Percentiles rank a stretch among this genome's conserved stretches.
Evolutionary conservation across 1,140 invertebrate species (phyloP).

Genomic region (Drosophila lini): DNA sequence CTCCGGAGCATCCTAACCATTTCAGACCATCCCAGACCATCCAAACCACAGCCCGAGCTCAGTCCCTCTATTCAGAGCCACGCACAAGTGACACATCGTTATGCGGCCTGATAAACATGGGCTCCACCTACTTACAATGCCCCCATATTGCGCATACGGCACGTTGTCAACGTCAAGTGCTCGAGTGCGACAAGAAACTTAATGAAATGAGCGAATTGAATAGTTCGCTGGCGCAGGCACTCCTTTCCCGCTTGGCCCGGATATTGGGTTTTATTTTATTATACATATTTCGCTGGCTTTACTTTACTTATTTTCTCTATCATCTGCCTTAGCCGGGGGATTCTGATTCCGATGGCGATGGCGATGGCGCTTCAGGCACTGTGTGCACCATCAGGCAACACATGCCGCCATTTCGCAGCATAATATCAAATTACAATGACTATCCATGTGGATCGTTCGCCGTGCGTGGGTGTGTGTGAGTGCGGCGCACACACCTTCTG

Average conservation of each 20-base stretch:
- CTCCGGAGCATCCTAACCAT: background rate
- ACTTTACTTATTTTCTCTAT: constrained; percentile 38
- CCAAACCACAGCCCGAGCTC: background rate
- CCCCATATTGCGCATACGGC: constrained; percentile 70
- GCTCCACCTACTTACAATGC: constrained; percentile 26
- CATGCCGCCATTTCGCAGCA: constrained; percentile 71
- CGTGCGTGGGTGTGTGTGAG: constrained; percentile 2
- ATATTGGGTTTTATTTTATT: constrained; percentile 79
- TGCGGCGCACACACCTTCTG: constrained; percentile 12
- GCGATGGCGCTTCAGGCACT: constrained; percentile 37
- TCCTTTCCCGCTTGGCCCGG: constrained; percentile 17
- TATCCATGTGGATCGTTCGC: constrained; percentile 49
- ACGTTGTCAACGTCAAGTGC: constrained; percentile 68
- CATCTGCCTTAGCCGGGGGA: constrained; percentile 2
- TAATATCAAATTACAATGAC: constrained; percentile 78
- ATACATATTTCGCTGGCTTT: constrained; percentile 43
- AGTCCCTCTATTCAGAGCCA: constrained; percentile 36
- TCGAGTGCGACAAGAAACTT: constrained; percentile 67
- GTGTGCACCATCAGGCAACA: constrained; percentile 64
- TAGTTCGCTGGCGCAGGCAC: constrained; percentile 50
- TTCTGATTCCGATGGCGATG: constrained; percentile 16
- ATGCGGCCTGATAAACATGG: constrained; percentile 70
- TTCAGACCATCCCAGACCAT: background rate
- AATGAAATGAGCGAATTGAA: constrained; percentile 83
- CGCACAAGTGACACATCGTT: constrained; percentile 75